Percentiles rank a stretch among this genome's conserved stretches.
Conservation (phyloP, 2,888 invertebrate species). For the Ptilodon capucinus region DNA sequence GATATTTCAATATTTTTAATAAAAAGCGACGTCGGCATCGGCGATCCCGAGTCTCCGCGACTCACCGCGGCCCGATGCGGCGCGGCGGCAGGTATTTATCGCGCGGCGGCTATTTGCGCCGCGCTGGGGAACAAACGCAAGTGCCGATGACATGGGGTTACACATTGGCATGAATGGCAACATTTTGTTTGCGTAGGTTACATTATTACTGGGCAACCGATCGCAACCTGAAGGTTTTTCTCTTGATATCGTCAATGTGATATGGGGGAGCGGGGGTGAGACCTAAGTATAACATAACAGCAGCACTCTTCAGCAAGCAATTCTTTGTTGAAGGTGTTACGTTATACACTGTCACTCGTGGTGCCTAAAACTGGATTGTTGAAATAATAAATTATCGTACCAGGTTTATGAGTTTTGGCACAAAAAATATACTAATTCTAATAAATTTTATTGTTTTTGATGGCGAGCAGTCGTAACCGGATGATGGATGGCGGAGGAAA, state of each 20-base stretch:
- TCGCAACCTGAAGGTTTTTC: too few relatives aligned
- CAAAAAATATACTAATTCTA: background rate
- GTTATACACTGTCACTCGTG: too few relatives aligned
- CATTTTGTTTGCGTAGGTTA: background rate
- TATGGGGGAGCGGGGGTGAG: too few relatives aligned
- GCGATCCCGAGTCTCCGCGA: background rate
- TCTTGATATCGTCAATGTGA: too few relatives aligned
- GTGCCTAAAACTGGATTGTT: too few relatives aligned
- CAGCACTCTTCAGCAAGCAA: too few relatives aligned
- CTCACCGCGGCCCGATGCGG: constrained; percentile 2
- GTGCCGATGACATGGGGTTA: background rate
- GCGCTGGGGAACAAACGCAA: background rate
- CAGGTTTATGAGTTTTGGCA: background rate
- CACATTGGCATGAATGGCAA: background rate
- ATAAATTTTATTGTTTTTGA: background rate
- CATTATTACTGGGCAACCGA: too few relatives aligned
- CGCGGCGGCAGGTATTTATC: constrained; percentile 14
- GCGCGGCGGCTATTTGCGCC: constrained; percentile 8
- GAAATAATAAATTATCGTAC: background rate
- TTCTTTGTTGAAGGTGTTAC: too few relatives aligned
- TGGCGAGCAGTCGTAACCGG: background rate
- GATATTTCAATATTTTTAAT: constrained; percentile 11
- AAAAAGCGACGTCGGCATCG: constrained; percentile 3
- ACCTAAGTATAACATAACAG: too few relatives aligned
- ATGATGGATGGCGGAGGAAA: background rate